Base-by-base conservation (phyloP, 2,888 invertebrate genomes). In the Drosophila mimetica region DNA sequence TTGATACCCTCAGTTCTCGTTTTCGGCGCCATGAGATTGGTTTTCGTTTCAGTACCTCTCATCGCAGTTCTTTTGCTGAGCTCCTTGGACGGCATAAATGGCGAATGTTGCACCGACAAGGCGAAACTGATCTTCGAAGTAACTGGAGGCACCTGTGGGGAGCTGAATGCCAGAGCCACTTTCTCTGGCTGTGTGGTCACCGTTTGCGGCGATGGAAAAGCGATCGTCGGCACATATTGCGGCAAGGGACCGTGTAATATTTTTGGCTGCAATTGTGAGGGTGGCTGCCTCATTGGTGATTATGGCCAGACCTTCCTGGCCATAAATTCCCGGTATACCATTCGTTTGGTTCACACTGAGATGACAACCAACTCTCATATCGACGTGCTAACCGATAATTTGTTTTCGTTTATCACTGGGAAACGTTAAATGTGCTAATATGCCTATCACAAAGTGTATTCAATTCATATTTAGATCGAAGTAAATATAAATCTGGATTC, bases 21-120 rank as follows among this genome's bases (percentile, higher is more conserved):
- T 11, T 13, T 1, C 6, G 1, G 2, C 9, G n/a, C 32, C 8
- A 32, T 48, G 47, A 8, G 8, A 7, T 3, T 7, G 7, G 7
- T 13, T n/a, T n/a, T n/a, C 18, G 18, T 30, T 28, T 28, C 18
- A 1, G 3, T 4, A 8, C 14, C 47, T 22, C 14, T 32, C 47
- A 1, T 50, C 16, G 25, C 11, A 2, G 9, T 9, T 1, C 9
- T 48, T n/a, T 34, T 13, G 7, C 20, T 50, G 36, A 4, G 11
- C 25, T n/a, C 1, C 4, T 25, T 25, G 4, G n/a, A 9, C 2
- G n/a, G n/a, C 6, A 18, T 51, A 0, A 11, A 11, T 0, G 51
- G 25, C 9, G 51, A 8, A 0, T 55, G 55, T n/a, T 55, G 55
- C 36, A 28, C 25, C 14, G 22, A 30, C n/a, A 60, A 25, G 39